Base-by-base conservation (phyloP, 2,113 vertebrate genomes). In the Fulmarus glacialis region DNA sequence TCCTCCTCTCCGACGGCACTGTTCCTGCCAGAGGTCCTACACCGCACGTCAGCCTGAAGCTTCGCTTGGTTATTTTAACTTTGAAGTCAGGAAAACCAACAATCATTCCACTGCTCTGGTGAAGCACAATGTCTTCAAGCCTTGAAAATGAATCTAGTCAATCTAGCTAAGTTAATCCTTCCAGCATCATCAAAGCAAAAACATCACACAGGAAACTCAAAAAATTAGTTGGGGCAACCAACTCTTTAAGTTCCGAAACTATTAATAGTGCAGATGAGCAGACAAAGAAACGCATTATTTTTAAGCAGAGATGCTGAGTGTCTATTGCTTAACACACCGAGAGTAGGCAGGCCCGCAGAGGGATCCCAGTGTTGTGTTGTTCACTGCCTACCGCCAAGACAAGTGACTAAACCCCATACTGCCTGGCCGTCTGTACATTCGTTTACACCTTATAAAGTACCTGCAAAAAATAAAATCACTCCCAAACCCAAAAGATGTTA, bases 321-420 rank as follows among this genome's bases (percentile, higher is more conserved):
- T 34, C 30, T 60, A 27, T 16, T 8, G 48, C 42, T 77, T 15
- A 45, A 9, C 27, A 36, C 24, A 5, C 4, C 0, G 3, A 45
- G 38, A 13, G 4, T 1, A 23, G 40, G 5, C 43, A 32, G 50
- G 15, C 30, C 43, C 5, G 20, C 42, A 26, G n/a, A 32, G 19
- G 20, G 16, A n/a, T 5, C 64, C 32, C 4, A 3, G 19, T 0
- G 0, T 2, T 4, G 36, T 1, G 30, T 8, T n/a, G 7, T 6
- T 80, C 67, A 13, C 23, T 19, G 27, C 19, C 20, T 17, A 11
- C 8, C 23, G 6, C 58, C 5, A 17, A 38, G n/a, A 22, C 34
- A 55, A 52, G 29, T 0, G 20, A 23, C 56, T 0, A 2, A 67
- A 36, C 4, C 38, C 27, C 17, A 8, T 2, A 0, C 24, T 7